Conservation (phyloP, 2,888 invertebrate genomes). For the Ligdia adustata region DNA sequence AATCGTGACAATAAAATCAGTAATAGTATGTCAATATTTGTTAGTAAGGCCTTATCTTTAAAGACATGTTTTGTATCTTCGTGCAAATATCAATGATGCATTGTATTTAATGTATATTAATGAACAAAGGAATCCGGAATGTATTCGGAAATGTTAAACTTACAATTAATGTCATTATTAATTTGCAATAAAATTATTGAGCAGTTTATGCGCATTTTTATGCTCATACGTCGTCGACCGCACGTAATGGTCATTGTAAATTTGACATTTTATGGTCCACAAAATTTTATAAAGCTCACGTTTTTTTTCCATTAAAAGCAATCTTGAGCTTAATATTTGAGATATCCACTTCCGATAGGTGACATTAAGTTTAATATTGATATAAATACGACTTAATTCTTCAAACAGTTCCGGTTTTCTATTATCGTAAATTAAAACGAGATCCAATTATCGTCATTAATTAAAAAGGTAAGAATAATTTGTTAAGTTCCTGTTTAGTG, state of each 20-base stretch:
- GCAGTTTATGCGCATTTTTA: conserved; percentile 55
- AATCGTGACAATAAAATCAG: conserved; percentile 2
- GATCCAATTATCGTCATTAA: conserved; percentile 19
- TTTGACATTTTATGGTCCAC: conserved; percentile 58
- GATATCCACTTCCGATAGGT: conserved; percentile 33
- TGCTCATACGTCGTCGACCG: conserved; percentile 51
- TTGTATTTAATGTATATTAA: too few relatives aligned
- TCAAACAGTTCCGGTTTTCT: conserved; percentile 36
- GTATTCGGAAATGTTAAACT: conserved; percentile 29
- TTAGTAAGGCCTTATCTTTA: neutral
- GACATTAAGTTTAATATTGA: conserved; percentile 31
- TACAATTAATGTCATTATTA: conserved; percentile 56
- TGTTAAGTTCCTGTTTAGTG: conserved; percentile 12
- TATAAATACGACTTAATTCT: conserved; percentile 28
- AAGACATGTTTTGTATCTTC: too few relatives aligned
- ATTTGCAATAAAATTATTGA: conserved; percentile 60
- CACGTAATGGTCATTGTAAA: conserved; percentile 60
- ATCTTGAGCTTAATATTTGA: conserved; percentile 25
- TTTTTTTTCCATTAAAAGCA: conserved; percentile 49
- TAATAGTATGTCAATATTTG: neutral
- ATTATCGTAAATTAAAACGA: conserved; percentile 20
- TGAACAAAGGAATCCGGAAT: conserved; percentile 38
- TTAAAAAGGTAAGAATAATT: conserved; percentile 14
- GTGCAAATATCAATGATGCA: too few relatives aligned
- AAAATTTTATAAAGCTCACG: conserved; percentile 44